These are phyloP conservation scores for Calliopum simillimum DNA, from an alignment of 2,888 invertebrate species.

Conservation along the genomic window DNA sequence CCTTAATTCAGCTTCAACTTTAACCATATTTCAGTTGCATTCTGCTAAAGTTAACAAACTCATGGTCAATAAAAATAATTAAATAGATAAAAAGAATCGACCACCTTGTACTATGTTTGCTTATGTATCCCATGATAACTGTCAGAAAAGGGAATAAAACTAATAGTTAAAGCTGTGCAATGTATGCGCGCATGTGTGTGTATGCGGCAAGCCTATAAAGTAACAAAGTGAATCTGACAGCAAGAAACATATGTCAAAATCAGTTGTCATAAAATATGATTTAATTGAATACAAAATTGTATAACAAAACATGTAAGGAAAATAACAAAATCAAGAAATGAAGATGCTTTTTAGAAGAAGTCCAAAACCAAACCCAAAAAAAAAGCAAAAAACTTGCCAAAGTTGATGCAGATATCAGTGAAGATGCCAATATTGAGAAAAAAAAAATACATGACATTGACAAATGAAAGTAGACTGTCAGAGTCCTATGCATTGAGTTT, in stretches of 20 bases:
- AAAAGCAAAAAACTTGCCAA: neutral
- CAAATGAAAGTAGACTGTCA: conserved; percentile 38
- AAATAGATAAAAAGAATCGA: too few species aligned
- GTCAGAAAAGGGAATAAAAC: too few species aligned
- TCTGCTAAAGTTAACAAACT: too few species aligned
- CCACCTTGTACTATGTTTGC: too few species aligned
- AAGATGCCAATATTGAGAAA: conserved; percentile 29
- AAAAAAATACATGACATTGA: conserved; percentile 36
- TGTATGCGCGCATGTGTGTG: too few species aligned
- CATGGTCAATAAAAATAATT: too few species aligned
- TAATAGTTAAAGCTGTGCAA: too few species aligned
- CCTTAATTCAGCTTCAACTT: too few species aligned
- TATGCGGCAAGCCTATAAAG: neutral
- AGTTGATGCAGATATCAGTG: neutral
- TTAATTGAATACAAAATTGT: conserved; percentile 50
- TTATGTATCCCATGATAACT: too few species aligned
- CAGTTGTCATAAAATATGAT: conserved; percentile 50
- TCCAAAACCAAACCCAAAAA: neutral
- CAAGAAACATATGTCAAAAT: conserved; percentile 45
- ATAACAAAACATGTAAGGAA: neutral
- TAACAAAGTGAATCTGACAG: conserved; percentile 18
- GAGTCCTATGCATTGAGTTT: too few species aligned
- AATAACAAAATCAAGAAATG: too few species aligned
- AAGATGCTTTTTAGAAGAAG: neutral
- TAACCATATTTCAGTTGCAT: too few species aligned